phyloP scores from a whole-genome alignment of 2,113 vertebrate species.

The Cranoglanis bouderius region DNA sequence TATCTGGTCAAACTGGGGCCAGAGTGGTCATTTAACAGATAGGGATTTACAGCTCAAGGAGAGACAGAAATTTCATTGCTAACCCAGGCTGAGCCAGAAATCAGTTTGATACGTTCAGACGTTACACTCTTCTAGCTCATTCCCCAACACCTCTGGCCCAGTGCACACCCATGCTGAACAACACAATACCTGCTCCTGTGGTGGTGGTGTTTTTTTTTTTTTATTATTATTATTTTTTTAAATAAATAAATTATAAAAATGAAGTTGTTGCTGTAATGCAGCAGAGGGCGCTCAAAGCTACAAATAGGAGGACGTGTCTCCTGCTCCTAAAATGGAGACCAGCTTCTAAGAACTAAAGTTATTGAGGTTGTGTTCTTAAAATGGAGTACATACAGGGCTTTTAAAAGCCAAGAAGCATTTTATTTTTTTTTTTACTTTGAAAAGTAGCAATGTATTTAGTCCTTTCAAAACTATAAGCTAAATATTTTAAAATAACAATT shows the following conservation, averaged over 20 bases:
- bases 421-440: not conserved
- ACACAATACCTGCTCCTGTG: not conserved
- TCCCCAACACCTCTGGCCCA: not conserved
- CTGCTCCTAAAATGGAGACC: slow-evolving; percentile 40
- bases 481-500: too few relatives aligned
- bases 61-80: too few relatives aligned
- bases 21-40: too few relatives aligned
- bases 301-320: not conserved
- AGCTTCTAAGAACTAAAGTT: slow-evolving; percentile 11
- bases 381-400: slow-evolving; percentile 21
- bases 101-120: too few relatives aligned
- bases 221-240: not conserved
- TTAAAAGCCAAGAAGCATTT: not conserved
- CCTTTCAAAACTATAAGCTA: not conserved
- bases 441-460: not conserved
- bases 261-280: not conserved
- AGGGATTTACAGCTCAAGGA: too few relatives aligned
- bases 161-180: not conserved
- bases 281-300: slow-evolving; percentile 36
- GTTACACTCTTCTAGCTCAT: too few relatives aligned
- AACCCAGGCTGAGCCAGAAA: too few relatives aligned
- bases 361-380: slow-evolving; percentile 15
- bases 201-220: too few relatives aligned
- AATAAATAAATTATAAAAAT: not conserved
- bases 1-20: too few relatives aligned